Evolutionary conservation across 2,888 invertebrate species (phyloP), one percentile per base, ranked within the genome.

Genomic region (Altica lythri): DNA sequence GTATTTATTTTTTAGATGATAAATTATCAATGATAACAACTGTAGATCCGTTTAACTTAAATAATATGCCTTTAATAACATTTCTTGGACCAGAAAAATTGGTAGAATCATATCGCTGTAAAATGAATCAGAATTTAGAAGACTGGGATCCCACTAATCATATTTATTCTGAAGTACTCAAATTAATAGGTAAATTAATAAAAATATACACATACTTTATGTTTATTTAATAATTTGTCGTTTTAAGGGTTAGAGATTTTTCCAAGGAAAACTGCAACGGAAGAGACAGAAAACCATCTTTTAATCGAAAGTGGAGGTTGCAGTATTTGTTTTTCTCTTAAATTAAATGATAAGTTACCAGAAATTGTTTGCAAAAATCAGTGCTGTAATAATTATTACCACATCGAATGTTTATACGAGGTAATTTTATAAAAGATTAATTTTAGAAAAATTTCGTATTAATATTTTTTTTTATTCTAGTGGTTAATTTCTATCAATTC

Each of bases 341-440:
- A 72, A 14, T 63, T 76, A n/a, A 67, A 75, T 38, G 73, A 69
- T 1, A 70, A 75, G 57, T 59, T 77, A 25, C 77, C 78, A 0
- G 76, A 77, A 49, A 64, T 75, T 38, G 61, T 72, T 34, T 79
- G 78, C 62, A 67, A 67, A 34, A 76, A 76, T 60, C 38, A 66
- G 45, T 70, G 65, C 8, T 79, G 79, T 62, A 72, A 71, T 45
- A 69, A 72, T 25, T 61, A 63, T 40, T 79, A 72, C 54, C 79
- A 79, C 53, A 61, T 55, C 0, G 65, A 69, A 12, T 79, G 79
- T 63, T 66, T 79, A n/a, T 75, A 73, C 62, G 73, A 77, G 68
- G 76, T 78, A 66, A 64, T 53, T 53, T 43, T 2, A 5, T 19
- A 19, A 19, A 19, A 19, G 6, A 19, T 19, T 19, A 19, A 19